Conservation (phyloP, 2,888 invertebrate genomes). For the Agelastica alni region DNA sequence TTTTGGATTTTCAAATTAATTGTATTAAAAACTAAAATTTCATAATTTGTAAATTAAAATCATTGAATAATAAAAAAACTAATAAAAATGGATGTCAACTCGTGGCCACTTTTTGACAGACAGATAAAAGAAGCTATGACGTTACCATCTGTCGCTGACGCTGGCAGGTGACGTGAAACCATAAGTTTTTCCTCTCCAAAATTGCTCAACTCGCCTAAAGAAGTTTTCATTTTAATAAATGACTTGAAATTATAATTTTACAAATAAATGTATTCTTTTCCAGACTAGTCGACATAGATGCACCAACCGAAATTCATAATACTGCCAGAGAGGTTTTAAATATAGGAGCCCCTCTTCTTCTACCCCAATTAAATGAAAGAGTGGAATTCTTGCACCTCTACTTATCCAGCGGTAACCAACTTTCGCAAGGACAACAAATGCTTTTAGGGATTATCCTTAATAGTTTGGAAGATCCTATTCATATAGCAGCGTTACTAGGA, state of each 20-base stretch:
- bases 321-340: slow-evolving; percentile 63
- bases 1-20: no score
- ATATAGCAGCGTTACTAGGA: slow-evolving; percentile 63
- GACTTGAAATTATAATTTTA: neutral
- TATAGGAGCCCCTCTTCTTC: slow-evolving; percentile 63
- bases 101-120: no score
- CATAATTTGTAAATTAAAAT: no score
- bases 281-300: slow-evolving; percentile 56
- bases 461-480: slow-evolving; percentile 65
- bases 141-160: no score
- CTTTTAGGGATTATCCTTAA: slow-evolving; percentile 64
- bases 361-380: slow-evolving; percentile 64
- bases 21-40: no score
- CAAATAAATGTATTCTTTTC: slow-evolving; percentile 15
- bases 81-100: neutral
- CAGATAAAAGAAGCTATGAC: no score
- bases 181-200: no score
- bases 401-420: slow-evolving; percentile 59
- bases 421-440: slow-evolving; percentile 65
- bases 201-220: no score
- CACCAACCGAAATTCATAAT: slow-evolving; percentile 60
- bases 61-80: neutral
- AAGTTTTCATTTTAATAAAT: no score
- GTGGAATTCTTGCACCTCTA: slow-evolving; percentile 63
- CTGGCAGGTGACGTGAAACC: no score